Conservation (phyloP, 1,140 invertebrate genomes). For the Kradibia gibbosae region DNA sequence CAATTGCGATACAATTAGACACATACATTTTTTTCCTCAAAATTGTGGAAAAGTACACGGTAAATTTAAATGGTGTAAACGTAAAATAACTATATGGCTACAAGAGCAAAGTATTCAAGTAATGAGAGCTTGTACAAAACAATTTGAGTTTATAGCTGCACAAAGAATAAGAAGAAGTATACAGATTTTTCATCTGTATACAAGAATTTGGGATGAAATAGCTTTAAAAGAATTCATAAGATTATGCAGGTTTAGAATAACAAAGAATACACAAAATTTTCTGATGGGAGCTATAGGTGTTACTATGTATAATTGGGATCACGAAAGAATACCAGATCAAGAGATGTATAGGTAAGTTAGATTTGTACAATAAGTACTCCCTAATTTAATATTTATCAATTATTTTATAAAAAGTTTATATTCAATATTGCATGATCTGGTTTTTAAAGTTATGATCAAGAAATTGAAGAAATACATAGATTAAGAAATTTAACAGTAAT, state of each 20-base stretch:
- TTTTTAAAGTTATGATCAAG: slow-evolving; percentile 67
- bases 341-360: slow-evolving; percentile 70
- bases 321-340: slow-evolving; percentile 72
- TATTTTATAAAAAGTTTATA: slow-evolving; percentile 1
- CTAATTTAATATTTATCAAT: neutral
- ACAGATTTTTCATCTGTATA: slow-evolving; percentile 77
- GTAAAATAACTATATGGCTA: slow-evolving; percentile 56
- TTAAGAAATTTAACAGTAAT: slow-evolving; percentile 75
- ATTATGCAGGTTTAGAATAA: slow-evolving; percentile 69
- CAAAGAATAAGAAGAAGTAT: slow-evolving; percentile 76
- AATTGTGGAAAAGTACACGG: slow-evolving; percentile 12
- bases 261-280: slow-evolving; percentile 67
- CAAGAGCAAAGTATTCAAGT: slow-evolving; percentile 60
- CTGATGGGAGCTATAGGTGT: slow-evolving; percentile 69
- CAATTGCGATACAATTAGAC: neutral
- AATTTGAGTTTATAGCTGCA: slow-evolving; percentile 78
- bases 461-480: slow-evolving; percentile 72
- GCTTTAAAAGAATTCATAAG: slow-evolving; percentile 74
- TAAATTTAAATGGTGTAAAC: slow-evolving; percentile 34
- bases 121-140: slow-evolving; percentile 72
- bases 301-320: slow-evolving; percentile 74
- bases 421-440: slow-evolving; percentile 6
- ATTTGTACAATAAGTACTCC: slow-evolving; percentile 7
- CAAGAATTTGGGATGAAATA: slow-evolving; percentile 76
- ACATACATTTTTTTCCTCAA: slow-evolving; percentile 11